Conservation (phyloP, 2,888 invertebrate genomes). For the Dynastes grantii region DNA sequence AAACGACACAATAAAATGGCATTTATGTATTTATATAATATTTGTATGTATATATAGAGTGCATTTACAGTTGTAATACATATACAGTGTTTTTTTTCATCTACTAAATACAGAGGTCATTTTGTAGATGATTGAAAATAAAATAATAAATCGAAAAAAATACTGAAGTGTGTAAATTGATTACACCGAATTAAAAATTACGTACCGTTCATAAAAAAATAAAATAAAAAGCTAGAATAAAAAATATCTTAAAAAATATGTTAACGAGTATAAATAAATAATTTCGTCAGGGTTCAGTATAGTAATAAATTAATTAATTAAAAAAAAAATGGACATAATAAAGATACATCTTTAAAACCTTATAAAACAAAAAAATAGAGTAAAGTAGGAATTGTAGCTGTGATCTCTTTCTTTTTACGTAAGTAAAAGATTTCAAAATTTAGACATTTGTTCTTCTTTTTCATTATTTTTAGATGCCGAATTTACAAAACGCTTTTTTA, state of each 20-base stretch:
- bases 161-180: constrained; percentile 45
- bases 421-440: constrained; percentile 15
- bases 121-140: constrained; percentile 52
- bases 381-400: constrained; percentile 18
- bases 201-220: constrained; percentile 62
- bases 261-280: constrained; percentile 50
- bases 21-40: constrained; percentile 68
- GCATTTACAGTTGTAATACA: constrained; percentile 71
- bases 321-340: background rate
- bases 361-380: constrained; percentile 11
- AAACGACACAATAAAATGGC: constrained; percentile 62
- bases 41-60: constrained; percentile 65
- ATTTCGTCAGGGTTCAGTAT: constrained; percentile 42
- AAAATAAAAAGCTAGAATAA: constrained; percentile 56
- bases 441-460: constrained; percentile 3
- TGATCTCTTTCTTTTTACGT: background rate
- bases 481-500: constrained; percentile 51
- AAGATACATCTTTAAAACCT: constrained; percentile 5
- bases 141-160: constrained; percentile 22
- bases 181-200: constrained; percentile 16
- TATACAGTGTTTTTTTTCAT: constrained; percentile 68
- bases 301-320: constrained; percentile 38
- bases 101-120: constrained; percentile 58
- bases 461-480: constrained; percentile 15
- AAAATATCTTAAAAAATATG: constrained; percentile 48